phyloP scores from a whole-genome alignment of 37 sponge, comb jelly and placozoan genomes.

The Cladorhizidae sp. region DNA sequence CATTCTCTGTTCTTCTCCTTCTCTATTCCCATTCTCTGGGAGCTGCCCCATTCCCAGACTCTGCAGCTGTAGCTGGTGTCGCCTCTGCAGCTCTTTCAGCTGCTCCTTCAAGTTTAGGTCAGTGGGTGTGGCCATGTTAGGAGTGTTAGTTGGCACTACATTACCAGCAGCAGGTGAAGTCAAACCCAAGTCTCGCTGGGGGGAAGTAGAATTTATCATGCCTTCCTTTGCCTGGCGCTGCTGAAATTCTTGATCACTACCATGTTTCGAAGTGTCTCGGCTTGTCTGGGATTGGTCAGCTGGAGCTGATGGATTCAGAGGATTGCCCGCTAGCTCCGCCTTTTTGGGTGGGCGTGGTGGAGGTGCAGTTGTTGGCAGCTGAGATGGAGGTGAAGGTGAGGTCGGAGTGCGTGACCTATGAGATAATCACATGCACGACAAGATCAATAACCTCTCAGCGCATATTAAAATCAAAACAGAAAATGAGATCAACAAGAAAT shows the following conservation, averaged over 20 bases:
- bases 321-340: conserved; percentile 60
- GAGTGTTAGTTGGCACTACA: not conserved
- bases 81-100: conserved; percentile 18
- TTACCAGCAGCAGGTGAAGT: not conserved
- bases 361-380: not conserved
- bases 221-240: not conserved
- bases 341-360: conserved; percentile 80
- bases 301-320: conserved; percentile 18
- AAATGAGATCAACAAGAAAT: too few species aligned
- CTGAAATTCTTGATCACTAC: not conserved
- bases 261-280: not conserved
- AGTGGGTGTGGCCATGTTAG: conserved; percentile 2
- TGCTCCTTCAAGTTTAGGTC: conserved; percentile 7
- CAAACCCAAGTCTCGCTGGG: not conserved
- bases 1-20: not conserved
- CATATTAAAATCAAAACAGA: not conserved
- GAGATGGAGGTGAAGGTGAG: conserved; percentile 23
- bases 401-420: conserved; percentile 9
- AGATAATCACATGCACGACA: too few species aligned
- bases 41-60: conserved; percentile 4
- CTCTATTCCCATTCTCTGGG: not conserved
- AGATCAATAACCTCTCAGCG: not conserved
- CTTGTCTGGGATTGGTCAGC: not conserved
- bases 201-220: not conserved
- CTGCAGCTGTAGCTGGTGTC: conserved; percentile 29